A percentile compares a stretch with the other conserved stretches of the same genome.
Conservation (phyloP, 2,888 invertebrate species). For the Lapara coniferarum region DNA sequence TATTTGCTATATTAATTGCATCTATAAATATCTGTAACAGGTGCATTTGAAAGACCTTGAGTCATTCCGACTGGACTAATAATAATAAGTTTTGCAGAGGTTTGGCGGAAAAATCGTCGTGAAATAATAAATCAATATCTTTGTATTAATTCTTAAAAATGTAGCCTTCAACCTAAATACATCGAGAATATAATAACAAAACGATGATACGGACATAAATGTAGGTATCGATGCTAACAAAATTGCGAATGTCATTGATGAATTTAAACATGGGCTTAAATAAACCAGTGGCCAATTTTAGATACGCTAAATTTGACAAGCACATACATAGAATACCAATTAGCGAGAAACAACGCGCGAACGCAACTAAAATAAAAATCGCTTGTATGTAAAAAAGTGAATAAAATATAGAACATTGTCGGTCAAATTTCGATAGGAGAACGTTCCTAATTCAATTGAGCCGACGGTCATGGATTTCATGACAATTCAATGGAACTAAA, state of each 20-base stretch:
- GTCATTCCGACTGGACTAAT: too few relatives aligned
- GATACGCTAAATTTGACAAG: constrained; percentile 13
- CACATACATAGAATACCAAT: constrained; percentile 15
- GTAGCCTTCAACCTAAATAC: background rate
- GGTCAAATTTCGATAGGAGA: constrained; percentile 29
- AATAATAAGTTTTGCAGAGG: too few relatives aligned
- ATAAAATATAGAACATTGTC: constrained; percentile 30
- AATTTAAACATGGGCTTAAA: background rate
- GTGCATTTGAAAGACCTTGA: background rate
- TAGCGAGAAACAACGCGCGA: constrained; percentile 13
- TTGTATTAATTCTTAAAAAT: too few relatives aligned
- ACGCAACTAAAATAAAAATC: background rate
- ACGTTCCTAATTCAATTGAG: constrained; percentile 34
- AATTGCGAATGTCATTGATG: background rate
- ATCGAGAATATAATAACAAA: background rate
- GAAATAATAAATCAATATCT: too few relatives aligned
- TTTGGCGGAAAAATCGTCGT: too few relatives aligned
- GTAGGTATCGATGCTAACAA: background rate
- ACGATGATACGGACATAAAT: background rate
- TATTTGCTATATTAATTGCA: background rate
- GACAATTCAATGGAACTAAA: constrained; percentile 49
- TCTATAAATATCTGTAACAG: background rate
- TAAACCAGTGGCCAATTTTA: constrained; percentile 2
- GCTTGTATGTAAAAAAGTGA: constrained; percentile 12
- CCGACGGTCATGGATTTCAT: constrained; percentile 43